Conservation (phyloP, 2,888 invertebrate species). For the Asteroscopus sphinx region DNA sequence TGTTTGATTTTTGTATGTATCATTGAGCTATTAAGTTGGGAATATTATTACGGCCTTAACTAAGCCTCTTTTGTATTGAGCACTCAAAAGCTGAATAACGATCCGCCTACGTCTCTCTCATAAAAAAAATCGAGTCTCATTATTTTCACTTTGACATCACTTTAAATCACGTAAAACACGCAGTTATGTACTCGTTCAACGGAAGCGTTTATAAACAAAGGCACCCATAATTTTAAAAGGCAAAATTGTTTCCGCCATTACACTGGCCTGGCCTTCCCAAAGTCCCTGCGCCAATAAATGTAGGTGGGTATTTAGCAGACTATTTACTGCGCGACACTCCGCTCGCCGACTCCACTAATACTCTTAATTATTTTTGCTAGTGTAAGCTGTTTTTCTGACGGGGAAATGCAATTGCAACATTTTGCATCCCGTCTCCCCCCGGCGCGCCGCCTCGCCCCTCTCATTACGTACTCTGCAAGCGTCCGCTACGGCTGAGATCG, state of each 20-base stretch:
- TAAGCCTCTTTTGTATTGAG: constrained; percentile 39
- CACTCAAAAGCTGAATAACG: constrained; percentile 40
- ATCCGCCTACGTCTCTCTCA: constrained; percentile 30
- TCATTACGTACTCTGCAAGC: constrained; percentile 84
- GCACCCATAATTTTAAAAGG: constrained; percentile 79
- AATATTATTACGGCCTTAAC: neutral
- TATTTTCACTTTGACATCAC: constrained; percentile 56
- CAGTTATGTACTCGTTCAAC: constrained; percentile 55
- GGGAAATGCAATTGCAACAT: constrained; percentile 87
- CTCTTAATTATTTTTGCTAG: constrained; percentile 89
- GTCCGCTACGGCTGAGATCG: constrained; percentile 85
- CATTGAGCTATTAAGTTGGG: too few relatives aligned
- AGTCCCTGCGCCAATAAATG: constrained; percentile 85
- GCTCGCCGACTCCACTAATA: constrained; percentile 85
- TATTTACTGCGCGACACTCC: constrained; percentile 87
- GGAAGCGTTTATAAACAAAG: constrained; percentile 73
- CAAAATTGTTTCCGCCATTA: constrained; percentile 86
- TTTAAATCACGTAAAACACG: constrained; percentile 55
- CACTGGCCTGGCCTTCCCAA: constrained; percentile 76
- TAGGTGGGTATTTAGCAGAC: constrained; percentile 88
- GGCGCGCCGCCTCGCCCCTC: constrained; percentile 67
- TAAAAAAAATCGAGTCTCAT: constrained; percentile 49
- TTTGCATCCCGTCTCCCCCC: constrained; percentile 80
- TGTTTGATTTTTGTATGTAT: too few relatives aligned
- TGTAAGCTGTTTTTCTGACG: constrained; percentile 89